Evolutionary conservation across 1,140 invertebrate genomes (phyloP), one percentile per base, ranked within the genome.

Genomic region (Andrena cerasifolii): DNA sequence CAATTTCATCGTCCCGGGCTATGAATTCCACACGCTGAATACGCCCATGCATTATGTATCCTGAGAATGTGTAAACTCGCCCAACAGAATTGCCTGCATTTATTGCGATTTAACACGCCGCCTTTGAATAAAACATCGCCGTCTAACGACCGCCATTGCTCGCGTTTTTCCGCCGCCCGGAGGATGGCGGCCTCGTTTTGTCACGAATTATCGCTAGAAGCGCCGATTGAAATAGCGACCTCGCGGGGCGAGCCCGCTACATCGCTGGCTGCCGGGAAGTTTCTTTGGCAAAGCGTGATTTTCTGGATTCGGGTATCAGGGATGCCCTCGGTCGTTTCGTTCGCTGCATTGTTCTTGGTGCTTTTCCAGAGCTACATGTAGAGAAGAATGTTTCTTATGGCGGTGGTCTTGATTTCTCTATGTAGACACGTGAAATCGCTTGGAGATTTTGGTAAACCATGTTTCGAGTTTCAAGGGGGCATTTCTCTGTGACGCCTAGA

Each of bases 41-140:
- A n/a, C 73, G 63, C 21, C n/a, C 16, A 75, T 67, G 73, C 51
- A 67, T 75, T 75, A 75, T 74, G 72, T 74, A 74, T 74, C 61
- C 72, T 31, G 61, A 49, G 62, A 74, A 74, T 74, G 61, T 74
- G 72, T 74, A 74, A 74, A 74, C 72, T 45, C 49, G 49, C 33
- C 45, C 33, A 74, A 74, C 72, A 74, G 72, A 66, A 74, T 74
- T 74, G 72, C 26, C 72, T 33, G 63, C 73, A 67, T 67, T 75
- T 75, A 75, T 74, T 56, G 63, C 73, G 73, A 67, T 67, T 75
- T 67, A 56, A 67, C 63, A 43, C 40, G 36, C 21, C 36, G 49
- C 40, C 51, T 67, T n/a, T 75, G 63, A 75, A 67, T 75, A 75
- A 75, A 75, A 75, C 73, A 75, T 75, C 26, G 28, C 5, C 51